A percentile compares a stretch with the other conserved stretches of the same genome.
These are phyloP conservation scores for Drosophila sulfurigaster DNA, from an alignment of 1,140 invertebrate species.

Conservation along the genomic window DNA sequence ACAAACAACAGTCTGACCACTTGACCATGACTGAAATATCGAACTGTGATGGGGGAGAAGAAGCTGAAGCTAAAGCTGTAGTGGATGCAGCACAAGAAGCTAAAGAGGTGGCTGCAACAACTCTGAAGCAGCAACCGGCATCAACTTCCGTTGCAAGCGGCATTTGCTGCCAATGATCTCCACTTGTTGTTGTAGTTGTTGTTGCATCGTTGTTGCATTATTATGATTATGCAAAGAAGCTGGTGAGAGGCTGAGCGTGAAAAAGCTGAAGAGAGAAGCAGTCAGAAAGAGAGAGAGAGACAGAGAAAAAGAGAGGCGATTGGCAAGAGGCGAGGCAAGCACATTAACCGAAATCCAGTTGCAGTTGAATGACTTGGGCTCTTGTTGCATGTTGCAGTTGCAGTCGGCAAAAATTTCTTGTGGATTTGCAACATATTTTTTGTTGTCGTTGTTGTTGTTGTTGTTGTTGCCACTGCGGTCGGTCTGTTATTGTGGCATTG, in stretches of 20 bases:
- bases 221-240: constrained; percentile 77
- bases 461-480: constrained; percentile 11
- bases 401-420: constrained; percentile 42
- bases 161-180: constrained; percentile 47
- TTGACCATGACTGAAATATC: constrained; percentile 68
- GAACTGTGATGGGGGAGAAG: constrained; percentile 28
- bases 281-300: constrained; percentile 5
- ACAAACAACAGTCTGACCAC: constrained; percentile 50
- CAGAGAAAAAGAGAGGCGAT: background rate
- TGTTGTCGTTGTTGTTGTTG: constrained; percentile 8
- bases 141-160: constrained; percentile 36
- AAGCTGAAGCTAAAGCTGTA: background rate
- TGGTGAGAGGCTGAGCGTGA: constrained; percentile 38
- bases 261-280: constrained; percentile 26
- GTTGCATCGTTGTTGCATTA: constrained; percentile 54
- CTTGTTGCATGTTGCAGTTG: constrained; percentile 49
- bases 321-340: constrained; percentile 39
- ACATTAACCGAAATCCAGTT: constrained; percentile 79
- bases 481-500: constrained; percentile 15
- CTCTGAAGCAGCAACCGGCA: constrained; percentile 18
- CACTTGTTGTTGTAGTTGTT: constrained; percentile 42
- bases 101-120: constrained; percentile 18
- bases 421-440: constrained; percentile 51
- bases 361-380: constrained; percentile 72
- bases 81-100: constrained; percentile 2